Evolutionary conservation across 2,888 invertebrate genomes (phyloP).

Genomic region (Coecobrya sp.): DNA sequence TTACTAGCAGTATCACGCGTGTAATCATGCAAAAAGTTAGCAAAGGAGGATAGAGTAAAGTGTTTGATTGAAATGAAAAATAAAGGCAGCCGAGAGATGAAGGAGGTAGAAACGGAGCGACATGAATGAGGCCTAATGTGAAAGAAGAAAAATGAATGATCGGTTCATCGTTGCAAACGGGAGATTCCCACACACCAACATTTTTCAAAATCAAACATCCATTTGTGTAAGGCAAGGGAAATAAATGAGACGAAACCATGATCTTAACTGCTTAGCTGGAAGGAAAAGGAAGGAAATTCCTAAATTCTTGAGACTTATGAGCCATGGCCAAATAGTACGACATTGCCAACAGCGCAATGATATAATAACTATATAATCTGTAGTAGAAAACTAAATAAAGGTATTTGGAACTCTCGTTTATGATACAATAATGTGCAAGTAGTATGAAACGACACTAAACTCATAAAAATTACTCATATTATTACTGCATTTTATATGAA

Average conservation of each 20-base stretch:
- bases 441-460: conserved; percentile 1
- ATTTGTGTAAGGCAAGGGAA: conserved; percentile 58
- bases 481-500: background rate
- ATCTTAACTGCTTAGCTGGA: conserved; percentile 32
- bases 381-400: background rate
- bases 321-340: conserved; percentile 40
- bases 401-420: background rate
- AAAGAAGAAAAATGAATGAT: conserved; percentile 47
- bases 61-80: conserved; percentile 79
- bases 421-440: background rate
- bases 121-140: conserved; percentile 44
- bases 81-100: conserved; percentile 51
- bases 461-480: conserved; percentile 13
- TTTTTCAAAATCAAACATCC: conserved; percentile 78
- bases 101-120: conserved; percentile 22
- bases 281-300: conserved; percentile 51
- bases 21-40: conserved; percentile 65
- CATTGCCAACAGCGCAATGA: conserved; percentile 47
- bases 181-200: conserved; percentile 59
- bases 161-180: conserved; percentile 41
- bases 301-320: conserved; percentile 60
- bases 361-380: background rate
- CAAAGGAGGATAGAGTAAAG: background rate
- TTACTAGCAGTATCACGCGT: conserved; percentile 55
- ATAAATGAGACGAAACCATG: conserved; percentile 68